Evolutionary conservation across 2,797 vertebrate genomes (phyloP), one percentile per base, ranked within the genome.

Genomic region (Clarias laeviceps): DNA sequence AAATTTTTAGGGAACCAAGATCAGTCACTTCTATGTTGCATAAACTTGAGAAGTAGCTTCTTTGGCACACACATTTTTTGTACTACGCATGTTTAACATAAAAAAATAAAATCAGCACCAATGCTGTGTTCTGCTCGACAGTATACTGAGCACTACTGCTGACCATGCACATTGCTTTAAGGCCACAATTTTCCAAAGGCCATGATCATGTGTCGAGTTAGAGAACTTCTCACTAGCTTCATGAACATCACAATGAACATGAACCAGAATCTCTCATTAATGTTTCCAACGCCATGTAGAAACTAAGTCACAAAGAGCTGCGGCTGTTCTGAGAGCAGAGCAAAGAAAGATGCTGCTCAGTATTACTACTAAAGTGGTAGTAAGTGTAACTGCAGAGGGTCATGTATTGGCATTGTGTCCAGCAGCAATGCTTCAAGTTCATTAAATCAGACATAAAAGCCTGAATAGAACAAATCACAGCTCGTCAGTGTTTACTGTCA

Each of bases 381-480:
- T 7, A 32, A 1, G 32, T 79, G 12, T 37, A 62, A 61, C 61
- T 37, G 11, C 57, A 77, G 32, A 34, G 54, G 9, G 7, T 34
- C 50, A 17, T 56, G 50, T 56, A 15, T 17, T 50, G 45, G 27
- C 40, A 50, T 56, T 27, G 54, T 29, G 1, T 11, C n/a, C 73
- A 74, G 24, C 37, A 32, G 65, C 27, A 66, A 32, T 2, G 24
- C 40, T 50, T 50, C 45, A 32, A 34, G 15, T 11, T 54, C 56
- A 78, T 76, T 76, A 76, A 27, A 76, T 56, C 45, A 34, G 50
- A 59, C 74, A 29, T 57, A 77, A 40, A 24, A 70, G 9, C 20
- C 34, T 45, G 34, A 40, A 34, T 12, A 70, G 34, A 24, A 20
- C 34, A 20, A 5, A 40, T 40, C 37, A 2, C 22, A 70, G 40